phyloP scores from a whole-genome alignment of 2,888 invertebrate genomes.

The Parnassius orleans region DNA sequence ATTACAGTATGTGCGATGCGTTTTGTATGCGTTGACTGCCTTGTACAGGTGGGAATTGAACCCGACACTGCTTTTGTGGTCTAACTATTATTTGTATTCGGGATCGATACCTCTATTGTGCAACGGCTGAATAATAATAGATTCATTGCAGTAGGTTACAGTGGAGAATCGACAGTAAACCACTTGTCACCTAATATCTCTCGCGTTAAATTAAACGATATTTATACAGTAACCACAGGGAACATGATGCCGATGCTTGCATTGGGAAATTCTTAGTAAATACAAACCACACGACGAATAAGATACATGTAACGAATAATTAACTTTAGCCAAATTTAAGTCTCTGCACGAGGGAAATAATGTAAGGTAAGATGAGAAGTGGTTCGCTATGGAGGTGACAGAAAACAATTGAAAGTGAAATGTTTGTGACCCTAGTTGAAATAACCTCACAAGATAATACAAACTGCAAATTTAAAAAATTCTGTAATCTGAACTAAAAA shows the following conservation, averaged over 20 bases:
- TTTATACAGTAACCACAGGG: slow-evolving; percentile 3
- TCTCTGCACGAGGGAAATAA: not conserved
- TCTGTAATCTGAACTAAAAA: too few relatives aligned
- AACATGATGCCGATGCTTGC: slow-evolving; percentile 12
- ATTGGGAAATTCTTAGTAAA: slow-evolving; percentile 15
- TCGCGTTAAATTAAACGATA: slow-evolving; percentile 21
- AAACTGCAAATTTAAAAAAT: too few relatives aligned
- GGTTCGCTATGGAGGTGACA: not conserved
- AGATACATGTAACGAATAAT: slow-evolving; percentile 14
- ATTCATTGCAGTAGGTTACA: slow-evolving; percentile 14
- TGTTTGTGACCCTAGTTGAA: slow-evolving; percentile 15
- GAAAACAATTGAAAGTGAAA: slow-evolving; percentile 7
- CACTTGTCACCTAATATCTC: slow-evolving; percentile 19
- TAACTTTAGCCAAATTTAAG: not conserved
- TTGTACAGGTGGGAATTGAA: slow-evolving; percentile 55
- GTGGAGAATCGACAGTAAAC: slow-evolving; percentile 17
- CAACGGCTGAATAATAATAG: slow-evolving; percentile 19
- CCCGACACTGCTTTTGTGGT: slow-evolving; percentile 50
- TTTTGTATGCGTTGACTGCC: slow-evolving; percentile 44
- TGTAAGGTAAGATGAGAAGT: not conserved
- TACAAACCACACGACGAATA: slow-evolving; percentile 15
- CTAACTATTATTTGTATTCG: slow-evolving; percentile 49
- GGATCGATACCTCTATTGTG: slow-evolving; percentile 27
- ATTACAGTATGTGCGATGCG: slow-evolving; percentile 34
- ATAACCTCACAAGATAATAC: too few relatives aligned